A percentile compares a stretch with the other conserved stretches of the same genome.
These are phyloP conservation scores for Calidris pugnax DNA, from an alignment of 2,113 vertebrate genomes.

Conservation along the genomic window DNA sequence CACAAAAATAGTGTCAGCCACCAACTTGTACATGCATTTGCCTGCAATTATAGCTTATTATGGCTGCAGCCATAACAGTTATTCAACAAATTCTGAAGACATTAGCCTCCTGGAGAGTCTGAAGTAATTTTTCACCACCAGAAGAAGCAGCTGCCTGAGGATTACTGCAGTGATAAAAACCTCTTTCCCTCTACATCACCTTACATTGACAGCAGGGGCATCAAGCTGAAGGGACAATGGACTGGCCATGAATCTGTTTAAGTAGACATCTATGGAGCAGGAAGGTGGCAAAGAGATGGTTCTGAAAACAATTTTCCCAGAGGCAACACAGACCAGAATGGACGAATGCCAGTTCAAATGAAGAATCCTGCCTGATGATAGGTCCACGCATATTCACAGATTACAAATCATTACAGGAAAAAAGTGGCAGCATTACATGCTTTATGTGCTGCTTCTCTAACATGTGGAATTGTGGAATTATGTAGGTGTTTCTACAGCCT, in stretches of 20 bases:
- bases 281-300: not conserved
- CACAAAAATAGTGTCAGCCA: not conserved
- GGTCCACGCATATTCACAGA: not conserved
- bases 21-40: not conserved
- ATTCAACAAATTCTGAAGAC: slow-evolving; percentile 33
- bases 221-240: not conserved
- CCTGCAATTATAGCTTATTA: slow-evolving; percentile 47
- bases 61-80: slow-evolving; percentile 14
- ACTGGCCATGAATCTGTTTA: not conserved
- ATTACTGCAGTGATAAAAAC: not conserved
- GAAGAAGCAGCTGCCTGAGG: slow-evolving; percentile 10
- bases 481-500: not conserved
- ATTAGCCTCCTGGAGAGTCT: slow-evolving; percentile 34
- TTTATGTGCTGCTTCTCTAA: not conserved
- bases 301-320: not conserved
- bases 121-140: slow-evolving; percentile 1
- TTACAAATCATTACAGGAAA: not conserved
- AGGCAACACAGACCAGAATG: not conserved
- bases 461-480: not conserved
- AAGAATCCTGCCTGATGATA: not conserved
- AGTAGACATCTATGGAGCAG: not conserved
- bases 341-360: not conserved
- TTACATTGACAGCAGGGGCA: not conserved
- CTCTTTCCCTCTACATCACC: not conserved
- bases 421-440: not conserved